Base-by-base conservation (phyloP, 2,113 vertebrate genomes). In the Anoura caudifer region DNA sequence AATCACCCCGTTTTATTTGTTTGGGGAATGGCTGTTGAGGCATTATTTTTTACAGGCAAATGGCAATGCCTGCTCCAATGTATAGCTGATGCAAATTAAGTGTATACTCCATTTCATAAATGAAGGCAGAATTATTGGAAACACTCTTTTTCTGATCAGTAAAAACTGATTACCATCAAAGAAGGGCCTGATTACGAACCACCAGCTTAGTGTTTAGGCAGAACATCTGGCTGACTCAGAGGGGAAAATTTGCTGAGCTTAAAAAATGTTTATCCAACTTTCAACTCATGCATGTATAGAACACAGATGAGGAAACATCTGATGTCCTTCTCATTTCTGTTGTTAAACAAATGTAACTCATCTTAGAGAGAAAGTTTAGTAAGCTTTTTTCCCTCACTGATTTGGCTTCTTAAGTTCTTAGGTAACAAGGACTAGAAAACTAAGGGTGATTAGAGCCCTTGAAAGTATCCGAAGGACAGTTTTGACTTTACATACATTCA, bases 151-250 rank as follows among this genome's bases (percentile, higher is more conserved):
- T 84, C 91, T 96, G 97, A 97, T 97, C 94, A 93, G 86, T 91
- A 93, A 94, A 97, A 97, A 97, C 94, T 96, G 97, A 97, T 97
- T 97, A 75, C 91, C 93, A 95, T 97, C 96, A 97, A 98, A 97
- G 96, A 95, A 94, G 95, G 93, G 90, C 26, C 89, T 98, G 96
- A 98, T 97, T 98, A 85, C 97, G 95, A 96, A 97, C 97, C 87
- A 95, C 95, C 59, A 75, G 95, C 93, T 96, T 87, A 91, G 94
- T 80, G 87, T 96, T 97, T 81, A 90, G 63, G 56, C 14, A 2
- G 63, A 97, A 97, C 97, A 97, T 98, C 97, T 97, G 97, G 97
- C 80, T 14, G 41, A 77, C 90, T 96, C 63, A 10, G 61, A 95
- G 87, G 80, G 69, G 87, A 86, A 92, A 97, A 94, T 90, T 95